Base-by-base conservation (phyloP, 2,888 invertebrate genomes). In the Drosophila borborema region DNA sequence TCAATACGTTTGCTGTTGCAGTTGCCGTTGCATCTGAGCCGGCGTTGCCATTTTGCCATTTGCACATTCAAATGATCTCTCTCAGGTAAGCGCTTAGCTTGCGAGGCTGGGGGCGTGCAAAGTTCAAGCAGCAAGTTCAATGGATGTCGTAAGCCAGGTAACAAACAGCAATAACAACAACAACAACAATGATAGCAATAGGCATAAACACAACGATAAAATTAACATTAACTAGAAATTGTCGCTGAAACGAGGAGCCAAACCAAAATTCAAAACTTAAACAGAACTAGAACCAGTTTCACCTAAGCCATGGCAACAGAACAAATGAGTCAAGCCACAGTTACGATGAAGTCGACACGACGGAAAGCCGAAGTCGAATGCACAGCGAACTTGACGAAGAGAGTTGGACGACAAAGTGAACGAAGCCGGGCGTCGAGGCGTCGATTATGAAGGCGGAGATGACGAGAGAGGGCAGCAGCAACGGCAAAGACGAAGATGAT, bases 51-150 rank as follows among this genome's bases (percentile, higher is more conserved):
- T n/a, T n/a, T 46, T 54, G 41, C 4, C 34, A n/a, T 63, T 78
- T 36, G 51, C 51, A 38, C 65, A 70, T 64, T 56, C 62, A 69
- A 81, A 78, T 73, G 64, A 20, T 34, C 41, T 16, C 41, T n/a
- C n/a, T 12, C 45, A 28, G 51, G 16, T 46, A 4, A 46, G 55
- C 53, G 51, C 41, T 51, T 36, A 51, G 73, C 65, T 75, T 2
- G 23, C 28, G 77, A 72, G 43, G 46, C 43, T 16, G n/a, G 54
- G 28, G 38, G 40, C 38, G 43, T 61, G 28, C 56, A 74, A 76
- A 86, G 85, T 82, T 87, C 82, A 85, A 79, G 86, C 75, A 58
- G 61, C 85, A 87, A 87, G 85, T 86, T 87, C 82, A 85, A 66
- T 64, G 74, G 77, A 77, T 74, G 73, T 81, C 54, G 20, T 49